Evolutionary conservation across 2,113 vertebrate species (phyloP).

Genomic region (Puntigrus tetrazona): DNA sequence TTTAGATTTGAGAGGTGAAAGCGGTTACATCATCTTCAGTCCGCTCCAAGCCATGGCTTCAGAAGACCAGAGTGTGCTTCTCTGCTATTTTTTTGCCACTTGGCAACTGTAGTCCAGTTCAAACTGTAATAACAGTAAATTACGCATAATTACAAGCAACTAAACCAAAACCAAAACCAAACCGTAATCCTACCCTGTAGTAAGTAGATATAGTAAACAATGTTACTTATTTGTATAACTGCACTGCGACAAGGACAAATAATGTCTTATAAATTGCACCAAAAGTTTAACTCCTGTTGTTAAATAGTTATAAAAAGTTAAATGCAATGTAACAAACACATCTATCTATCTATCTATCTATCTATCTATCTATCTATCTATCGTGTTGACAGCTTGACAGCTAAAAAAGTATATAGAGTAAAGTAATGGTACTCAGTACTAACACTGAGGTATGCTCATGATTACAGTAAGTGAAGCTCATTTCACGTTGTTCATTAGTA

Average conservation of each 20-base stretch:
- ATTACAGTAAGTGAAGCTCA: not conserved
- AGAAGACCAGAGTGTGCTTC: not conserved
- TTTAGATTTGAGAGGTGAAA: no score
- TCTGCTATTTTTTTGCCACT: not conserved
- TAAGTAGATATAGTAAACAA: not conserved
- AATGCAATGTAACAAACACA: not conserved
- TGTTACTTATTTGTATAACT: not conserved
- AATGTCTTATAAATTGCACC: no score
- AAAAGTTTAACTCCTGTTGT: not conserved
- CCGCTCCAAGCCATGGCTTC: no score
- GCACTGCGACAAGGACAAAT: not conserved
- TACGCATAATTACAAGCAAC: not conserved
- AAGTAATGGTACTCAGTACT: not conserved
- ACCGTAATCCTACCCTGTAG: not conserved
- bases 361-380: conserved; percentile 20
- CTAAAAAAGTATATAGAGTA: no score
- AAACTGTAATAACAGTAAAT: not conserved
- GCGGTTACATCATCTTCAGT: no score
- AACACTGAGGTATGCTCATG: not conserved
- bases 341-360: conserved; percentile 16
- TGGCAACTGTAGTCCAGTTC: not conserved
- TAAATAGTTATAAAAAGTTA: not conserved
- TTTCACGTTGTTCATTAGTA: not conserved
- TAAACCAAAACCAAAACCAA: not conserved
- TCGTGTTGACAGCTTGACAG: no score